Evolutionary conservation across 2,888 invertebrate species (phyloP), one percentile per base, ranked within the genome.

Genomic region (Ceraclea dissimilis): DNA sequence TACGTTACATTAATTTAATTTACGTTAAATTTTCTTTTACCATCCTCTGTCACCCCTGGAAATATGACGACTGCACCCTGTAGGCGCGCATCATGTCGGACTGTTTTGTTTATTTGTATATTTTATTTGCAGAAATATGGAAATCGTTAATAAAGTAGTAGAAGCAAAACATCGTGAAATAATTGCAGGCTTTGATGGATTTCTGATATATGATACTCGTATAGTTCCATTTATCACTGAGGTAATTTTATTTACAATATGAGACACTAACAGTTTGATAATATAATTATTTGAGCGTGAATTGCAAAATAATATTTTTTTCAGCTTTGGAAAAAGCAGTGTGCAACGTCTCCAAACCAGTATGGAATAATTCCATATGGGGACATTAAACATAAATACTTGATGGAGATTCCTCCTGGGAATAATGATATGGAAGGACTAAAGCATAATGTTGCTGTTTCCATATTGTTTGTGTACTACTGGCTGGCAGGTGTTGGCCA

Each of bases 401-500:
- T 85, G 22, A 66, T 85, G 31, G 67, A 70, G 46, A 76, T 85
- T 51, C 84, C 85, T 1, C 71, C 71, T 16, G 86, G 86, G 2
- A 82, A 82, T 0, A 81, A 85, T 2, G 85, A 85, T 0, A 63
- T 76, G n/a, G 70, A 72, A 10, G 85, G 86, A 0, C 65, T 87
- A 33, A 75, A 73, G 43, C 81, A 84, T 64, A 86, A 86, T 63
- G 79, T 86, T 51, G 77, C 79, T 0, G 82, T 87, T 2, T 76
- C 83, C 0, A 77, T 86, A 55, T 72, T 85, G 43, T 88, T 86
- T 65, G 78, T 86, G 49, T 83, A 81, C 65, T 77, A 85, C 63
- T 87, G 86, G 86, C 67, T 86, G 59, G 77, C 75, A 2, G 86
- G 85, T 1, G 74, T 75, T 22, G 87, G 87, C 0, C 84, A 85